Base-by-base conservation (phyloP, 2,797 vertebrate species). In the Hoplostethus mediterraneus region DNA sequence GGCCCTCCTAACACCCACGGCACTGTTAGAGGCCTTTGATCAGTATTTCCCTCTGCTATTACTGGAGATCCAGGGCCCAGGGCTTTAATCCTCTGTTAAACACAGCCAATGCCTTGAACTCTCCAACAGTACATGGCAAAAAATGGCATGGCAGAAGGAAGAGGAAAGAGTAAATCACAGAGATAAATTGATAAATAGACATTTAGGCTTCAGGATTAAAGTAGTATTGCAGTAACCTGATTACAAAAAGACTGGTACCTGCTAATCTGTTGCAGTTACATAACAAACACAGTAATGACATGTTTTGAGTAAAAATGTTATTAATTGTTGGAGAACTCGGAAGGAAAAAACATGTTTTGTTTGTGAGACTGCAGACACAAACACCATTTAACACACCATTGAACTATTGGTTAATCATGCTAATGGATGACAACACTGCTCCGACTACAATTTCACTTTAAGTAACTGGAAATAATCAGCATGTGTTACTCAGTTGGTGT, bases 21-120 rank as follows among this genome's bases (percentile, higher is more conserved):
- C 86, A 86, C 91, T 92, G 87, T 90, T 92, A 90, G 77, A 89
- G 81, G 71, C 83, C 91, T 93, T 92, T 93, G 91, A 93, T 92
- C 91, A 92, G 79, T 85, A 83, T 87, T 90, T 90, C 87, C 73
- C 69, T 80, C 87, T 88, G 86, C 90, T 90, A 90, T 92, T 91
- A 92, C 87, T 81, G 78, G 80, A 87, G 87, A 90, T 88, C 88
- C 86, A 89, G 69, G 89, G 91, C 89, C 85, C 80, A 63, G 45
- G 84, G 87, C 88, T 55, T 82, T 92, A 93, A 92, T 92, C 90
- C 86, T 70, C 87, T 84, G 83, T 90, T 92, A 91, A 89, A 91
- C 89, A 88, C 64, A 87, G 90, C 90, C 90, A 90, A 88, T 67
- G 64, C 79, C 63, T 62, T 67, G 80, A 90, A 89, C 90, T 78